These are phyloP conservation scores for Semaprochilodus insignis DNA, from an alignment of 2,797 vertebrate species.

Conservation along the genomic window DNA sequence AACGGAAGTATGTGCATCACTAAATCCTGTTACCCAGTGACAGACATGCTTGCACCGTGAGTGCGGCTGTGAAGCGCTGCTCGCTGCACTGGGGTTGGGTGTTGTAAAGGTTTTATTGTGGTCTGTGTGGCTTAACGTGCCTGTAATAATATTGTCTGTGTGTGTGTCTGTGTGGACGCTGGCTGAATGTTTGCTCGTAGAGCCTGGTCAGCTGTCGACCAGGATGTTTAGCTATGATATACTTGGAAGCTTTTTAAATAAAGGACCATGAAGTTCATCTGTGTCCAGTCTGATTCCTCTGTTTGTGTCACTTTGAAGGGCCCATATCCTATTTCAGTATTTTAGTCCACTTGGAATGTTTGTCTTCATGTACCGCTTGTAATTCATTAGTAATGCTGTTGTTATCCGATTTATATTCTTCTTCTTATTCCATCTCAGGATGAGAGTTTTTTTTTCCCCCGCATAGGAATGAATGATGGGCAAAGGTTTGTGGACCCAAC, in stretches of 20 bases:
- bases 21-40: neutral
- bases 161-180: neutral
- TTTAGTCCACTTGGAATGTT: no score
- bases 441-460: no score
- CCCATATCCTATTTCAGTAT: no score
- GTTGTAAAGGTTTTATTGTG: conserved; percentile 6
- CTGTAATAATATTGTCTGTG: neutral
- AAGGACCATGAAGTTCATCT: neutral
- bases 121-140: neutral
- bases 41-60: neutral
- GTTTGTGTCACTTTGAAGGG: neutral
- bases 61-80: neutral
- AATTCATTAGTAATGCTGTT: no score
- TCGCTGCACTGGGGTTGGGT: neutral
- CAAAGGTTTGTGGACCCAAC: no score
- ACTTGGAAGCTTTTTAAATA: conserved; percentile 26
- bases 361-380: no score
- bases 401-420: no score
- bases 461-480: no score
- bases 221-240: neutral
- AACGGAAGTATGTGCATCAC: neutral
- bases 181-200: neutral
- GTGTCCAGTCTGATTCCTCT: neutral
- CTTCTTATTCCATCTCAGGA: no score
- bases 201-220: neutral